A percentile compares a stretch with the other conserved stretches of the same genome.
These are phyloP conservation scores for Megamerina dolium DNA, from an alignment of 2,888 invertebrate species.

Conservation along the genomic window DNA sequence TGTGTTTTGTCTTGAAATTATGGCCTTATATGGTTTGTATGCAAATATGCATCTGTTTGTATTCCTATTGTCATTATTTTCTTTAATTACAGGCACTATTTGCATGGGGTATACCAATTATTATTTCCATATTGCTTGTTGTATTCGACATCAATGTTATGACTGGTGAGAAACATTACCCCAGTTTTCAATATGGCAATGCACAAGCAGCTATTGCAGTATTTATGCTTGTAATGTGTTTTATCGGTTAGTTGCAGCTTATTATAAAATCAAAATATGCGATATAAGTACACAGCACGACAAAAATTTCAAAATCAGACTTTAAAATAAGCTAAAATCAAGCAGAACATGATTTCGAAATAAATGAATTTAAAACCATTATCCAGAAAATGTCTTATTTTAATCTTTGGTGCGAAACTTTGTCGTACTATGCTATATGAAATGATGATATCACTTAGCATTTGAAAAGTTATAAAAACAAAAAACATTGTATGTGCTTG, in stretches of 20 bases:
- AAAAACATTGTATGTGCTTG: too few relatives aligned
- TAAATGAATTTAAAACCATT: too few relatives aligned
- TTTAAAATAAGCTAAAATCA: too few relatives aligned
- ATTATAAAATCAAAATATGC: background rate
- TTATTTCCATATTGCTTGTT: slow-evolving; percentile 63
- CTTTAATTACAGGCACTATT: slow-evolving; percentile 52
- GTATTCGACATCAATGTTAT: slow-evolving; percentile 52
- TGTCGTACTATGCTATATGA: too few relatives aligned
- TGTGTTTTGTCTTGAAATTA: slow-evolving; percentile 73
- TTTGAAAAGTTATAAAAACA: too few relatives aligned
- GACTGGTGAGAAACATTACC: slow-evolving; percentile 59
- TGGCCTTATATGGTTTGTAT: slow-evolving; percentile 60
- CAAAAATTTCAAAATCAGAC: too few relatives aligned
- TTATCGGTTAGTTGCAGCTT: slow-evolving; percentile 58
- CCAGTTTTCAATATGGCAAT: slow-evolving; percentile 71
- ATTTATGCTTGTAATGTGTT: slow-evolving; percentile 69
- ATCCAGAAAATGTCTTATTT: too few relatives aligned
- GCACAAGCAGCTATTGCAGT: slow-evolving; percentile 73
- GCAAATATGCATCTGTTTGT: background rate
- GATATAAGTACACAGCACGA: too few relatives aligned
- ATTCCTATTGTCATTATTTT: background rate
- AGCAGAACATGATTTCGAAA: too few relatives aligned
- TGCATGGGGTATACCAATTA: slow-evolving; percentile 61
- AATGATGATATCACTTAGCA: too few relatives aligned
- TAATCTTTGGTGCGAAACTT: too few relatives aligned